Evolutionary conservation across 2,113 vertebrate genomes (phyloP), one percentile per base, ranked within the genome.

Genomic region (Anarhynchus alexandrinus): DNA sequence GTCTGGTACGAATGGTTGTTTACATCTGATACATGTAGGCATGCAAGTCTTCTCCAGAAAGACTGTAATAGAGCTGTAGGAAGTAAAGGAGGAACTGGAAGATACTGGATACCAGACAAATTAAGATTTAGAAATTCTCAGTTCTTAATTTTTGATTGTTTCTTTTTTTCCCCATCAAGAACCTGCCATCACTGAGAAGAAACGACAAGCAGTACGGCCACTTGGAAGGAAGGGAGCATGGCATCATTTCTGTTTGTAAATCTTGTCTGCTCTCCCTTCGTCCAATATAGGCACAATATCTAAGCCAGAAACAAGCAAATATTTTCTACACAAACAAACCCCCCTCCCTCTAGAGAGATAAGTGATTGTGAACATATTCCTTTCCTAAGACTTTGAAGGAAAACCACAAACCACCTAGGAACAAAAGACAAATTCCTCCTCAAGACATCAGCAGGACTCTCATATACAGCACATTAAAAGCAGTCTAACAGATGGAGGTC

Each of bases 401-500:
- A 96, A 94, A 94, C 23, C 86, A 94, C 42, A 93, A 93, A 82
- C 84, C 69, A 89, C 80, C 38, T 58, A 70, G 70, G 81, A 91
- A 91, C 51, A 84, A 91, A 86, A 96, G 91, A 86, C 30, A 93
- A 78, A 91, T 73, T 87, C 70, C 84, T 95, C 73, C 87, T 91
- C 55, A 67, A 82, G 87, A 91, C 74, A 87, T 58, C 93, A 94
- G 93, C 82, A 85, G 91, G 89, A 92, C 30, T 87, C 58, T 89
- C 61, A 86, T 55, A 62, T 23, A 65, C 14, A 18, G 45, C 84
- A 86, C 62, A 80, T 88, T 64, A 83, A 73, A 94, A 58, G 55
- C 43, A 38, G 77, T 40, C 80, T 92, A 88, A 95, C 92, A 95
- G 96, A 93, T 67, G 86, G 92, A 93, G 78, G 85, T 85, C 81